These are phyloP conservation scores for Bicyclus anynana DNA, from an alignment of 1,140 invertebrate genomes.

Conservation along the genomic window DNA sequence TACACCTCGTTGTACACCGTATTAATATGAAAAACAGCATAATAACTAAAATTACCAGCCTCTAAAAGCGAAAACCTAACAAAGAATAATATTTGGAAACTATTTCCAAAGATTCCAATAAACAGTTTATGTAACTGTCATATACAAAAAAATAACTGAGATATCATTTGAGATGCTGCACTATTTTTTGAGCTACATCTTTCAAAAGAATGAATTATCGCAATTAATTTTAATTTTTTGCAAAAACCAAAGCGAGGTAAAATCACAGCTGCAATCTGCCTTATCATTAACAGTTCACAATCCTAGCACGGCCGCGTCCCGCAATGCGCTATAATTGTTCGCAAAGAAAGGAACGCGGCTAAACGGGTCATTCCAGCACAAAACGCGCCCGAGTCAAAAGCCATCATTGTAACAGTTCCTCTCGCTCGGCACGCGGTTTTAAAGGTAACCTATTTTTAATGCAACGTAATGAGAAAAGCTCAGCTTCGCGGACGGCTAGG, in stretches of 20 bases:
- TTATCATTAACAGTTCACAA: constrained; percentile 64
- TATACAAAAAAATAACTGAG: too few relatives aligned
- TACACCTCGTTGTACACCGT: too few relatives aligned
- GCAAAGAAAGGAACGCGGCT: constrained; percentile 51
- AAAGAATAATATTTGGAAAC: too few relatives aligned
- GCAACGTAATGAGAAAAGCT: constrained; percentile 37
- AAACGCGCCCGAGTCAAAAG: constrained; percentile 48
- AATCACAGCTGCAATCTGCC: constrained; percentile 45
- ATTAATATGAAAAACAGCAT: too few relatives aligned
- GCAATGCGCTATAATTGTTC: constrained; percentile 60
- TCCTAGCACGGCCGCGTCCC: constrained; percentile 36
- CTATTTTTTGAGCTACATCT: too few relatives aligned
- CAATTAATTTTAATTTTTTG: constrained; percentile 61
- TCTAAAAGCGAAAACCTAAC: too few relatives aligned
- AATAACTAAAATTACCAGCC: too few relatives aligned
- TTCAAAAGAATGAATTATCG: too few relatives aligned
- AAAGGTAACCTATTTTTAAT: constrained; percentile 65
- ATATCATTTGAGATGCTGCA: too few relatives aligned
- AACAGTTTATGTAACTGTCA: too few relatives aligned
- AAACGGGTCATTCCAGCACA: constrained; percentile 41
- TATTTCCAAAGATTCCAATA: too few relatives aligned
- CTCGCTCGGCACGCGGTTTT: constrained; percentile 12
- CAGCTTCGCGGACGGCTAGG: constrained; percentile 49
- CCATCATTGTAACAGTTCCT: constrained; percentile 62
- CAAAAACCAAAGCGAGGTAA: constrained; percentile 49